Percentiles rank a stretch among this genome's conserved stretches.
These are phyloP conservation scores for Paramisgurnus dabryanus DNA, from an alignment of 2,113 vertebrate genomes.

Conservation along the genomic window DNA sequence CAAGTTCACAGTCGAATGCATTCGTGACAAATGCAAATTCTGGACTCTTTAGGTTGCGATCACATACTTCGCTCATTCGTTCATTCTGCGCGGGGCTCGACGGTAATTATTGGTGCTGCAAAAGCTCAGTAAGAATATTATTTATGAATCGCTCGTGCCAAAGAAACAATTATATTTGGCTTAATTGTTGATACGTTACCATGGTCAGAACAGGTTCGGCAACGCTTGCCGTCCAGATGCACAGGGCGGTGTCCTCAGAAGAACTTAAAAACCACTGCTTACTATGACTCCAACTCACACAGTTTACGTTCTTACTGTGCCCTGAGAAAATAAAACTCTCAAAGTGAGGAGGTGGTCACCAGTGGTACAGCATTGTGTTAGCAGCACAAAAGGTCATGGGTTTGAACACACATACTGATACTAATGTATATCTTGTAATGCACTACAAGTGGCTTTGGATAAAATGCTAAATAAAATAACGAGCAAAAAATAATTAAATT, in stretches of 20 bases:
- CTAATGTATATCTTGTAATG: no score
- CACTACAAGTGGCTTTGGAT: no score
- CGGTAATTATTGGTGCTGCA: constrained; percentile 32
- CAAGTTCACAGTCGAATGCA: constrained; percentile 2
- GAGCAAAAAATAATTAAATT: no score
- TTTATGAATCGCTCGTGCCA: constrained; percentile 23
- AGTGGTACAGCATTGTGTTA: no score
- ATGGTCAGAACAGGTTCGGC: constrained; percentile 71
- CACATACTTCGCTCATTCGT: constrained; percentile 43
- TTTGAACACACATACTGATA: no score
- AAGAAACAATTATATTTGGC: not conserved
- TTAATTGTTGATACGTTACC: constrained; percentile 70
- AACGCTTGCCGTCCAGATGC: constrained; percentile 76
- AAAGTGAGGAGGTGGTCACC: no score
- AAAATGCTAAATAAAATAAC: no score
- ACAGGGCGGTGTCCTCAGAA: constrained; percentile 79
- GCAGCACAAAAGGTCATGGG: no score
- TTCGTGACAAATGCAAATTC: constrained; percentile 19
- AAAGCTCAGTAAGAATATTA: constrained; percentile 32
- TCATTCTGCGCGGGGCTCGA: constrained; percentile 36
- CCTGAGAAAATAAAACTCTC: constrained; percentile 68
- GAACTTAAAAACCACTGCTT: constrained; percentile 80
- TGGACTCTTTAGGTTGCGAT: constrained; percentile 7
- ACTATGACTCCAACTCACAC: constrained; percentile 83
- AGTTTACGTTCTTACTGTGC: constrained; percentile 80